These are phyloP conservation scores for Arctia plantaginis DNA, from an alignment of 2,888 invertebrate genomes.

Conservation along the genomic window DNA sequence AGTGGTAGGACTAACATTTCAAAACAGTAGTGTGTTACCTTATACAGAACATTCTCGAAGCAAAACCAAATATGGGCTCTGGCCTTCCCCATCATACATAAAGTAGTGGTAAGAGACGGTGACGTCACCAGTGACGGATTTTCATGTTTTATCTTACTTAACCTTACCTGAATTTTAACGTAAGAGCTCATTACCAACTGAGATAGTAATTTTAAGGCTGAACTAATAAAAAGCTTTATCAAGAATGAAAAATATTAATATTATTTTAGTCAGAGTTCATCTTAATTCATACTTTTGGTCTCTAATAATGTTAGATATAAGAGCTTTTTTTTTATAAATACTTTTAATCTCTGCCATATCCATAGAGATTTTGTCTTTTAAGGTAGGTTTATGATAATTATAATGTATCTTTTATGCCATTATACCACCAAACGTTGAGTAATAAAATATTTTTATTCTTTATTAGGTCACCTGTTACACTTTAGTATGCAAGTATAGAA, in stretches of 20 bases:
- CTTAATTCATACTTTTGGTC: not conserved
- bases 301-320: not conserved
- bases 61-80: not conserved
- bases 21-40: not conserved
- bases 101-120: not conserved
- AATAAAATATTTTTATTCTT: slow-evolving; percentile 2
- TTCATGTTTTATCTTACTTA: no score
- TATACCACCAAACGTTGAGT: not conserved
- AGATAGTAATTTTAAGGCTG: not conserved
- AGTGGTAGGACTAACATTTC: not conserved
- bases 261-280: not conserved
- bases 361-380: not conserved
- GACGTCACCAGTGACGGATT: not conserved
- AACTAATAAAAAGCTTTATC: not conserved
- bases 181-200: not conserved
- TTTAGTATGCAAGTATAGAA: slow-evolving; percentile 21
- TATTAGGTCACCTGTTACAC: slow-evolving; percentile 10
- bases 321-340: not conserved
- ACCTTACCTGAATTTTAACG: not conserved
- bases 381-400: not conserved
- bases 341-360: slow-evolving; percentile 1
- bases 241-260: not conserved
- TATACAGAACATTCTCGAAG: not conserved
- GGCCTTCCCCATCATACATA: not conserved
- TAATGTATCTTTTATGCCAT: not conserved